These are phyloP conservation scores for Emydocephalus ijimae DNA, from an alignment of 2,113 vertebrate species.

Conservation along the genomic window DNA sequence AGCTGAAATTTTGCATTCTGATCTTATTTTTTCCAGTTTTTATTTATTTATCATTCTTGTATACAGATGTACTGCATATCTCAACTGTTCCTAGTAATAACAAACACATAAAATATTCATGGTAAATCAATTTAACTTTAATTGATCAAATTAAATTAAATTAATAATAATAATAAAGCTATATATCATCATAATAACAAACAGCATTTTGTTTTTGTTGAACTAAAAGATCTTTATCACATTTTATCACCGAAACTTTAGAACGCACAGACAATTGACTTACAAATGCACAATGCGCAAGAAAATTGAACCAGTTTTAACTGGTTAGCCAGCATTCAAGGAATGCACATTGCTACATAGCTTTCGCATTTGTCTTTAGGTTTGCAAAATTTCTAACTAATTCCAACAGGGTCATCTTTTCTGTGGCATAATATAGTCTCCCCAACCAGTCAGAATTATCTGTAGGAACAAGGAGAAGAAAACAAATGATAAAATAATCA, in stretches of 20 bases:
- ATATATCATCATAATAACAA: not conserved
- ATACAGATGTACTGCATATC: not conserved
- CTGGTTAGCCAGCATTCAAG: not conserved
- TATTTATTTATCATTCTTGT: not conserved
- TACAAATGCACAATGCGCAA: not conserved
- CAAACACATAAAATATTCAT: not conserved
- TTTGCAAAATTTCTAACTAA: not conserved
- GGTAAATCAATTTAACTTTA: not conserved
- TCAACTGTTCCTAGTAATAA: not conserved
- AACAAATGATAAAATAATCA: not conserved
- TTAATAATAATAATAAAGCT: not conserved
- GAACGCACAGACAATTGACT: not conserved
- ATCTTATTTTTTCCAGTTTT: not conserved
- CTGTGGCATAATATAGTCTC: not conserved
- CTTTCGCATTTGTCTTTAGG: not conserved
- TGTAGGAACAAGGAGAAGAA: not conserved
- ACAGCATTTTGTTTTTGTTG: not conserved
- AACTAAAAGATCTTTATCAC: not conserved
- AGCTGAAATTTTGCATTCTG: not conserved
- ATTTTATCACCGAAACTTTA: not conserved
- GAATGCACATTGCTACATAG: not conserved
- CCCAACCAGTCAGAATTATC: not conserved
- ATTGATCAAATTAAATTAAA: not conserved
- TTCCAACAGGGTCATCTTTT: not conserved
- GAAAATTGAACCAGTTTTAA: conserved; percentile 7